phyloP scores from a whole-genome alignment of 2,113 vertebrate genomes.

The Charina bottae region DNA sequence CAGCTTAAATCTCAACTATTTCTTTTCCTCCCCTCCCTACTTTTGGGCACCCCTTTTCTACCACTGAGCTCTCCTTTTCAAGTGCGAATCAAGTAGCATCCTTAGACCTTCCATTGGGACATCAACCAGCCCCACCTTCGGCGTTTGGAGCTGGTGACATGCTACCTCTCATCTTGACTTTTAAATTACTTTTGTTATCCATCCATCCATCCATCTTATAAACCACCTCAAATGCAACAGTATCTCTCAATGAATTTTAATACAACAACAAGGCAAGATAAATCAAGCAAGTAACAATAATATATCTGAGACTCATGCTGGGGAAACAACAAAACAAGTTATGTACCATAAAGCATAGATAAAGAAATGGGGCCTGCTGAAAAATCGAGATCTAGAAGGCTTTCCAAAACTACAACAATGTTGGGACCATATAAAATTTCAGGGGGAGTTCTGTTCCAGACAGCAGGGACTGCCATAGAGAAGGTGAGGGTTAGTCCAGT shows the following conservation, averaged over 20 bases:
- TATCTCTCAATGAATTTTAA: not conserved
- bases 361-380: not conserved
- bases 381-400: not conserved
- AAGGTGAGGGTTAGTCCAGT: not conserved
- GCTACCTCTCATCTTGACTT: not conserved
- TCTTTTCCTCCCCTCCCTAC: not conserved
- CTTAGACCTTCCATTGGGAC: not conserved
- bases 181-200: not conserved
- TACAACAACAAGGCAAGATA: not conserved
- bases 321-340: not conserved
- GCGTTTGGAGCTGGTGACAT: not conserved
- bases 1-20: not conserved
- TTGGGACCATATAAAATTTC: too few relatives aligned
- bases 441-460: too few relatives aligned
- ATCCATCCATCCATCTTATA: not conserved
- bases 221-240: not conserved
- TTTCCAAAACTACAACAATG: not conserved
- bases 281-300: not conserved
- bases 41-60: not conserved
- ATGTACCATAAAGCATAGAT: not conserved
- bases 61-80: not conserved
- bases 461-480: not conserved
- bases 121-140: not conserved
- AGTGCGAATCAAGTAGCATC: not conserved
- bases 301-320: not conserved